Percentiles rank a stretch among this genome's conserved stretches.
Conservation (phyloP, 2,888 invertebrate species). For the Myathropa florea region DNA sequence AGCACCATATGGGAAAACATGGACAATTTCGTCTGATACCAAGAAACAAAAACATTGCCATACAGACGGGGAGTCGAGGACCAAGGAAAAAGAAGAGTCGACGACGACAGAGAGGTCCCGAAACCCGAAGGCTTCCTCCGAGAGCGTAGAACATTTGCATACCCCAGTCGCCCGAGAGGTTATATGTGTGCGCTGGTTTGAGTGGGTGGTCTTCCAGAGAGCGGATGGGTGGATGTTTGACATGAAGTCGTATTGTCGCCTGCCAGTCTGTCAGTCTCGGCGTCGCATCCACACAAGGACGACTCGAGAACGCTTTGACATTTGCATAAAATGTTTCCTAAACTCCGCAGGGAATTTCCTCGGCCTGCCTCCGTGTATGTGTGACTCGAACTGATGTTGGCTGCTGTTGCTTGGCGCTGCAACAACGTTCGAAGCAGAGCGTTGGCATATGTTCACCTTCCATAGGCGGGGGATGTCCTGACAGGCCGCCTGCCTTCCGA, state of each 20-base stretch:
- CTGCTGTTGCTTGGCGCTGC: slow-evolving; percentile 7
- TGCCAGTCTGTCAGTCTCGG: slow-evolving; percentile 57
- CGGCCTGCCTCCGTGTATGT: slow-evolving; percentile 56
- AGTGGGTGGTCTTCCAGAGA: slow-evolving; percentile 7
- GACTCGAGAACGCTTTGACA: slow-evolving; percentile 58
- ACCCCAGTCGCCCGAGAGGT: slow-evolving; percentile 53
- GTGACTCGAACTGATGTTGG: slow-evolving; percentile 9
- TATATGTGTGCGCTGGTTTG: slow-evolving; percentile 31
- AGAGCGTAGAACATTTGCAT: slow-evolving; percentile 63
- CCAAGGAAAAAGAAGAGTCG: slow-evolving; percentile 15
- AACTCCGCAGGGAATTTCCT: slow-evolving; percentile 66
- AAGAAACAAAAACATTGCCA: slow-evolving; percentile 66
- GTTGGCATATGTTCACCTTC: slow-evolving; percentile 62
- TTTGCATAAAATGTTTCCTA: slow-evolving; percentile 69
- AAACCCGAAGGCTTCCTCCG: slow-evolving; percentile 49
- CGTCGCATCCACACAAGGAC: slow-evolving; percentile 39
- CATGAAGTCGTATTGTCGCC: slow-evolving; percentile 69
- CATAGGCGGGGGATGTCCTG: slow-evolving; percentile 45
- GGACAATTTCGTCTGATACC: slow-evolving; percentile 68
- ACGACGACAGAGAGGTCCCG: slow-evolving; percentile 21
- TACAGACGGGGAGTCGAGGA: slow-evolving; percentile 1
- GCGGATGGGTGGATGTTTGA: slow-evolving; percentile 56
- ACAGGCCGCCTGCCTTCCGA: slow-evolving; percentile 6
- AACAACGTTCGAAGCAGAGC: slow-evolving; percentile 50
- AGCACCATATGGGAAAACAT: slow-evolving; percentile 70